Conservation (phyloP, 1,140 invertebrate genomes). For the Linepithema humile region DNA sequence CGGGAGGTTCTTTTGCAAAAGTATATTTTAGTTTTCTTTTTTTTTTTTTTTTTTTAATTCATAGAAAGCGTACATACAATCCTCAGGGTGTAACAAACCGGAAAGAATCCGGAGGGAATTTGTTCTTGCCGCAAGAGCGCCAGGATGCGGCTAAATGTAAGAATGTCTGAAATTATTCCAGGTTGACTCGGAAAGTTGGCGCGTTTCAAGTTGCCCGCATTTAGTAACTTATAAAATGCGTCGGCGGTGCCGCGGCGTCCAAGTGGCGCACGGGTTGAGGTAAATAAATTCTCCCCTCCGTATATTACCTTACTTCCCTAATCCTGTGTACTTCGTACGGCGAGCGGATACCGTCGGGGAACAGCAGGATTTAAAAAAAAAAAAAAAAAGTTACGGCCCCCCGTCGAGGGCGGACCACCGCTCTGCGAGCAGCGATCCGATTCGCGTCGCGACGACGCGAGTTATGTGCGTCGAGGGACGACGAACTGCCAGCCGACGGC, state of each 20-base stretch:
- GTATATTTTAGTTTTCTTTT: too few relatives aligned
- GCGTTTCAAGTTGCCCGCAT: constrained; percentile 22
- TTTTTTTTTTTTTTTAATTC: background rate
- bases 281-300: constrained; percentile 27
- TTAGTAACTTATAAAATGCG: constrained; percentile 29
- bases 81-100: background rate
- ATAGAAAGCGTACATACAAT: background rate
- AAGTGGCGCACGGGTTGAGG: background rate
- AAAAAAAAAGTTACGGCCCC: constrained; percentile 50
- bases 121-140: background rate
- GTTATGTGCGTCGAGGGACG: constrained; percentile 54
- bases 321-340: too few relatives aligned
- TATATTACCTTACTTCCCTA: background rate
- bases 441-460: constrained; percentile 43
- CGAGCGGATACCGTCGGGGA: too few relatives aligned
- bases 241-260: background rate
- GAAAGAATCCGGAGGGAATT: background rate
- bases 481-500: constrained; percentile 31
- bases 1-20: background rate
- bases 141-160: background rate
- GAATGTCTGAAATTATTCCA: constrained; percentile 30
- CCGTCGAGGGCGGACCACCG: background rate
- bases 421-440: constrained; percentile 27
- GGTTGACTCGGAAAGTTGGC: background rate
- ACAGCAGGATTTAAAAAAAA: constrained; percentile 24